phyloP scores from a whole-genome alignment of 2,113 vertebrate genomes.

The Cavia porcellus region DNA sequence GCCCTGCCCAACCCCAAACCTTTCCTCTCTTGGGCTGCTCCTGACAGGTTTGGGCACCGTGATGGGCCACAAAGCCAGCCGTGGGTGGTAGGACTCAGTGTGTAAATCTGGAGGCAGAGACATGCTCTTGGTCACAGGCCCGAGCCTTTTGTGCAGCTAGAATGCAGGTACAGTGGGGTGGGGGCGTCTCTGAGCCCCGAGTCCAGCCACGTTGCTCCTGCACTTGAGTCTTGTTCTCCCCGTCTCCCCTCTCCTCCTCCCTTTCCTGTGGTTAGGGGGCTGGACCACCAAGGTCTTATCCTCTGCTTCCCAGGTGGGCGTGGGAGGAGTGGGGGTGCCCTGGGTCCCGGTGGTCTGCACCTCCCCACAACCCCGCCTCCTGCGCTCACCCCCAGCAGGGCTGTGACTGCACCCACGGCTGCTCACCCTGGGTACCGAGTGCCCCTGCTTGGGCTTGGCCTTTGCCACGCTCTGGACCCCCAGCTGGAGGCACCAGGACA shows the following conservation, averaged over 20 bases:
- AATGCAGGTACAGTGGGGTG: background rate
- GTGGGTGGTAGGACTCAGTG: background rate
- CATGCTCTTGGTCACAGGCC: too few species aligned
- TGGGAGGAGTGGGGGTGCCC: background rate
- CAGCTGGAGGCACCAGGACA: background rate
- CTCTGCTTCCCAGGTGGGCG: background rate
- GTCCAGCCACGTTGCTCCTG: background rate
- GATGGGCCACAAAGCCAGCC: background rate
- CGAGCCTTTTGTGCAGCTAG: too few species aligned
- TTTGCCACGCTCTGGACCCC: background rate
- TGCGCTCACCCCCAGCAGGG: too few species aligned
- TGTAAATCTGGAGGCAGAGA: background rate
- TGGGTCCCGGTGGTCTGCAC: fast-evolving
- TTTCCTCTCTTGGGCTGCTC: background rate
- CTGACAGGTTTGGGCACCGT: background rate
- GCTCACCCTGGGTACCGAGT: background rate
- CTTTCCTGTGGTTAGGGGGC: background rate
- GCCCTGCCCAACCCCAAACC: background rate
- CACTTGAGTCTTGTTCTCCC: fast-evolving
- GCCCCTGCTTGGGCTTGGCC: background rate
- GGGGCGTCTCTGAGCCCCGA: background rate
- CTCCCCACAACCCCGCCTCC: background rate
- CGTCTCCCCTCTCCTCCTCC: background rate
- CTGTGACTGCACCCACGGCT: fast-evolving
- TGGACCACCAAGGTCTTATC: background rate